Evolutionary conservation across 2,797 vertebrate genomes (phyloP).

Genomic region (Gymnoscopelus microlampas): DNA sequence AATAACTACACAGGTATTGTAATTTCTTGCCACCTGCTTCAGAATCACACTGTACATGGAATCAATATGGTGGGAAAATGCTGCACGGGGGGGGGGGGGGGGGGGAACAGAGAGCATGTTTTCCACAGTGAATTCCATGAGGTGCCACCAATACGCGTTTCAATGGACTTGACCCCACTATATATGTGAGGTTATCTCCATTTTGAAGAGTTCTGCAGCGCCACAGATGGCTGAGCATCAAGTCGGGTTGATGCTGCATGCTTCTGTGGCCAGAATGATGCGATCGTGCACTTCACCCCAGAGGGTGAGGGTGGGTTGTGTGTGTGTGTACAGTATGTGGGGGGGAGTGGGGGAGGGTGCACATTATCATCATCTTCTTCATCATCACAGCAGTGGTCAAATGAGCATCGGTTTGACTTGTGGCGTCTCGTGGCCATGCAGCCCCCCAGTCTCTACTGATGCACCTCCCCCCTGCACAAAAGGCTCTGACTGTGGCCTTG

Average conservation of each 20-base stretch:
- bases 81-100: background rate
- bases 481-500: constrained; percentile 51
- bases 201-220: constrained; percentile 14
- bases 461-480: constrained; percentile 58
- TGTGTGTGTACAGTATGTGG: no score
- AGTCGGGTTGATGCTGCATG: constrained; percentile 39
- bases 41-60: background rate
- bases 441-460: constrained; percentile 60
- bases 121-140: background rate
- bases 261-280: constrained; percentile 44
- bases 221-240: constrained; percentile 12
- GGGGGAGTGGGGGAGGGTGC: no score
- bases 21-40: constrained; percentile 49
- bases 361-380: constrained; percentile 44
- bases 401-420: constrained; percentile 60
- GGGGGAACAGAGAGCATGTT: background rate
- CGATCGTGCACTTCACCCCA: constrained; percentile 47
- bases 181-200: background rate
- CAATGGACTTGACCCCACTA: background rate
- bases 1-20: constrained; percentile 33
- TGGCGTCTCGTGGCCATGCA: constrained; percentile 43
- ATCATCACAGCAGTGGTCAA: constrained; percentile 44
- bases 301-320: no score
- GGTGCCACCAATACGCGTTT: background rate
- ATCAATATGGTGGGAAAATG: constrained; percentile 7